Base-by-base conservation (phyloP, 2,888 invertebrate genomes). In the Emmelina monodactyla region DNA sequence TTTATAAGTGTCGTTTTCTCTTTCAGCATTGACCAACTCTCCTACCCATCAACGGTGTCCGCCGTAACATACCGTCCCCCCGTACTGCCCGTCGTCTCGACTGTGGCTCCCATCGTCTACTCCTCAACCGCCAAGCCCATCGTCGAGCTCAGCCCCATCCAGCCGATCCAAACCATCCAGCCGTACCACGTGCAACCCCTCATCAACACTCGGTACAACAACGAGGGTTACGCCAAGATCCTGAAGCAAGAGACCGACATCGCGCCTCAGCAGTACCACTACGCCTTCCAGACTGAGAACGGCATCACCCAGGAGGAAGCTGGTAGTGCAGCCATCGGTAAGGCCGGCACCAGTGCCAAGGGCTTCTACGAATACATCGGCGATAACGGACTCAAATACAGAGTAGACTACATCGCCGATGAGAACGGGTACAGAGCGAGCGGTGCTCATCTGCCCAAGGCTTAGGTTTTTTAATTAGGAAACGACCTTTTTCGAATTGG, bases 341-440 rank as follows among this genome's bases (percentile, higher is more conserved):
- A 75, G 2, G 84, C 84, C 40, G 85, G 84, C 1, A 82, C 88
- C 32, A 80, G 82, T 36, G 84, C 86, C 1, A 78, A 71, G 37
- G 88, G 88, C 2, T 87, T 85, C 54, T 88, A 83, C 54, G 83
- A 87, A 47, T 88, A 86, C 54, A 83, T 87, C 1, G 88, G 86
- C 1, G 85, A 85, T 33, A 83, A 86, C 50, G 85, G 85, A 36
- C 53, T 72, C 2, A 76, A 76, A 28, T 83, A 85, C 53, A 66
- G 81, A 35, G 79, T 85, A 5, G 80, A 81, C 45, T 86, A 85
- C 48, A 72, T 75, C 3, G 85, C 86, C 25, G 85, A 85, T 47
- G 85, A 85, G 51, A 83, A 85, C 40, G 85, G 85, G 14, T 84
- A 80, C 56, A 63, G 69, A 36, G 75, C 84, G 0, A 59, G 56